Percentiles rank a stretch among this genome's conserved stretches.
phyloP scores from a whole-genome alignment of 1,140 invertebrate species.

The Brachionus rotundiformis region DNA sequence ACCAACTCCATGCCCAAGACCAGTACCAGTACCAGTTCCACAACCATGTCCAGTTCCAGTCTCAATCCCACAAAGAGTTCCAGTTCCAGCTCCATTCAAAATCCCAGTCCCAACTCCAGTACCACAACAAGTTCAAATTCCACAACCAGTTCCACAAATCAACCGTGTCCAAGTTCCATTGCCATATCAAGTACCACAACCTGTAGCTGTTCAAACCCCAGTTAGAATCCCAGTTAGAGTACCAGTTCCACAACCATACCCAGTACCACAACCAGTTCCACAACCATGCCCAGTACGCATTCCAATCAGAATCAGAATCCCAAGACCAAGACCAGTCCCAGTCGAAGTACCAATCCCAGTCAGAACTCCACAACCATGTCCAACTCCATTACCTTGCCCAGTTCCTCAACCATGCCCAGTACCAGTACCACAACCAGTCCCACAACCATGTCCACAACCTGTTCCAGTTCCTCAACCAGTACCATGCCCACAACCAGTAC shows the following conservation, averaged over 20 bases:
- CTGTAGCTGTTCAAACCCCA: neutral
- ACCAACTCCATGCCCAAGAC: neutral
- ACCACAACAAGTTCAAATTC: neutral
- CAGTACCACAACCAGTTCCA: slow-evolving; percentile 28
- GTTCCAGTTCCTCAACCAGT: neutral
- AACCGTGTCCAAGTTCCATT: neutral
- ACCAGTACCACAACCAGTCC: neutral
- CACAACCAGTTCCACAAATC: neutral
- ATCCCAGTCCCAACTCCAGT: neutral
- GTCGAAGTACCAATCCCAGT: neutral
- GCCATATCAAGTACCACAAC: neutral
- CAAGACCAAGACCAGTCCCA: slow-evolving; percentile 26
- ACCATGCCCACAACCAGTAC: slow-evolving; percentile 1
- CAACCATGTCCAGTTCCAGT: neutral
- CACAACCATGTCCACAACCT: neutral
- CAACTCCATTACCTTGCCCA: neutral
- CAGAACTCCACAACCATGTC: neutral
- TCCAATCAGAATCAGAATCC: neutral
- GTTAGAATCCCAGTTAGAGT: slow-evolving; percentile 19
- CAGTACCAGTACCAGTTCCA: neutral
- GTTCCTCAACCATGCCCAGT: neutral
- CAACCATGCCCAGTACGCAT: neutral
- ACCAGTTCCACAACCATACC: slow-evolving; percentile 36
- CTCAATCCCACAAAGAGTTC: neutral
- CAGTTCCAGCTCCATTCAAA: slow-evolving; percentile 3